These are phyloP conservation scores for Marcusenius ussheri DNA, from an alignment of 2,113 vertebrate genomes.

Conservation along the genomic window DNA sequence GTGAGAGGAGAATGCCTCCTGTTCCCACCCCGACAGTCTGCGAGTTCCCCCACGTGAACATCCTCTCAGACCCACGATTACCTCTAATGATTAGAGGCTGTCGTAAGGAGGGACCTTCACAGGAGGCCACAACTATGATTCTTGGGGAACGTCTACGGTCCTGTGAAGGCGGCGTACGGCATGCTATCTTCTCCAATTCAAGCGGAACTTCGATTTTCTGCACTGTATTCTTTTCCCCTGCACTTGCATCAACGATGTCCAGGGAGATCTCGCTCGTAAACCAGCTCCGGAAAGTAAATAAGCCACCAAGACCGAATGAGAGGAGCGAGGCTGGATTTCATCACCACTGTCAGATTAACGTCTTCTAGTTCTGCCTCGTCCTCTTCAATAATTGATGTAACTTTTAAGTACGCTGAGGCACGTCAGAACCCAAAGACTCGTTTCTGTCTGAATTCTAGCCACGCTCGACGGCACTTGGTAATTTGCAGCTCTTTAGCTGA, in stretches of 20 bases:
- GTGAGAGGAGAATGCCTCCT: not conserved
- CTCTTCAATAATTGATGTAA: conserved; percentile 19
- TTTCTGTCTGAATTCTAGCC: conserved; percentile 8
- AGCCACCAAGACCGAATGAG: not conserved
- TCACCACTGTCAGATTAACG: conserved; percentile 22
- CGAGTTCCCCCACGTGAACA: not conserved
- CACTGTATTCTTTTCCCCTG: not conserved
- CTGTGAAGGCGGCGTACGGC: not conserved
- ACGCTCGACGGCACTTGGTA: not conserved
- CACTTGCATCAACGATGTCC: not conserved
- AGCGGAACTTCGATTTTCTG: not conserved
- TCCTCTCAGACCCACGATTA: not conserved
- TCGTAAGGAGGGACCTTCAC: not conserved
- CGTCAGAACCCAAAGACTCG: not conserved
- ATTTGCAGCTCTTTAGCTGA: not conserved
- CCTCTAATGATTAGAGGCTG: not conserved
- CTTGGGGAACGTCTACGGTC: not conserved
- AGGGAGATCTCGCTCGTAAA: not conserved
- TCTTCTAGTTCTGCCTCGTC: conserved; percentile 16
- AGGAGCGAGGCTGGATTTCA: not conserved
- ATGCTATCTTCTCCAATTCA: not conserved
- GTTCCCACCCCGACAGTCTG: not conserved
- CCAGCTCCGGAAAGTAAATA: conserved; percentile 31
- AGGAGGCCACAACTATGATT: not conserved
- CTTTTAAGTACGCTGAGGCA: conserved; percentile 10